A percentile compares a stretch with the other conserved stretches of the same genome.
Evolutionary conservation across 2,797 vertebrate species (phyloP).

Genomic region (Eidolon dupreanum): DNA sequence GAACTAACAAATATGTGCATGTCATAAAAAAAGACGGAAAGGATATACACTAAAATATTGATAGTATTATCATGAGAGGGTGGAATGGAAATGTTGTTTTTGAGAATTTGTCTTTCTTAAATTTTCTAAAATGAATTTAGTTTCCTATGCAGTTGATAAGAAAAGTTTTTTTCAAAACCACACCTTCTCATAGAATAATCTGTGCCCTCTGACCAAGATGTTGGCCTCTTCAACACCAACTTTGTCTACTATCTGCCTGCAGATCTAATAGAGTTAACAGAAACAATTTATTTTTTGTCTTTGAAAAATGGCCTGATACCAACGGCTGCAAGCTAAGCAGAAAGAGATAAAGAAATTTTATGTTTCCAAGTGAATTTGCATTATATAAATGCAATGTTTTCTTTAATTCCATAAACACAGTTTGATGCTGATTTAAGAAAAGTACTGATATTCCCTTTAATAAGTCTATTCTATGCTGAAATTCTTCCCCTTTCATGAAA

Average conservation of each 20-base stretch:
- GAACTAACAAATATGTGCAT: neutral
- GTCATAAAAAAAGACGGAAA: neutral
- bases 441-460: constrained; percentile 62
- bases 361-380: constrained; percentile 53
- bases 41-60: neutral
- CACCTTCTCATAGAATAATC: neutral
- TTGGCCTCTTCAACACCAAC: neutral
- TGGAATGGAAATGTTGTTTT: neutral
- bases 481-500: constrained; percentile 31
- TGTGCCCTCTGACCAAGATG: neutral
- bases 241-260: neutral
- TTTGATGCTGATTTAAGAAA: constrained; percentile 61
- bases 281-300: constrained; percentile 61
- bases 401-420: constrained; percentile 71
- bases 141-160: constrained; percentile 12
- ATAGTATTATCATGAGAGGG: neutral
- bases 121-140: constrained; percentile 16
- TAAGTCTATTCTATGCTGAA: constrained; percentile 41
- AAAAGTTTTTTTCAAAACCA: neutral
- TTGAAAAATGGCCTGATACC: constrained; percentile 58
- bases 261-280: constrained; percentile 48
- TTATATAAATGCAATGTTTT: constrained; percentile 57
- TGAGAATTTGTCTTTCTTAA: neutral
- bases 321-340: constrained; percentile 55
- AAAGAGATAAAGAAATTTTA: constrained; percentile 51